Percentiles rank a stretch among this genome's conserved stretches.
Conservation (phyloP, 2,113 vertebrate genomes). For the Pristiophorus japonicus region DNA sequence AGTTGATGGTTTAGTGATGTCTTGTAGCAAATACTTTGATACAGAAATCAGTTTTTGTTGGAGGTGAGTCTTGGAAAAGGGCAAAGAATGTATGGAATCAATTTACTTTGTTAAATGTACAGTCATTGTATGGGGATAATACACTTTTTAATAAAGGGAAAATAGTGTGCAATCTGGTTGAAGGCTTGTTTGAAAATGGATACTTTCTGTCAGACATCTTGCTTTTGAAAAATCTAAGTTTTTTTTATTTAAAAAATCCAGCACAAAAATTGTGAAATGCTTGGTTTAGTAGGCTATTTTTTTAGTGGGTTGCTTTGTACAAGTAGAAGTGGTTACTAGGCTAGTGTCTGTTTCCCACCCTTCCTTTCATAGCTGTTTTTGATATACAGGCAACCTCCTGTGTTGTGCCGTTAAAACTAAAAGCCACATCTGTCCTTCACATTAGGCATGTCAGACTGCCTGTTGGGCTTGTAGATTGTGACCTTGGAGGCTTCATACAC, state of each 20-base stretch:
- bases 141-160: not conserved
- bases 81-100: not conserved
- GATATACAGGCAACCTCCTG: constrained; percentile 30
- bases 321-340: not conserved
- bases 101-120: not conserved
- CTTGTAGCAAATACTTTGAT: constrained; percentile 19
- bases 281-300: not conserved
- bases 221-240: not conserved
- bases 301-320: constrained; percentile 18
- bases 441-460: constrained; percentile 35
- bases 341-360: constrained; percentile 26
- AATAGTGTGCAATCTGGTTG: not conserved
- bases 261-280: not conserved
- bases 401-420: constrained; percentile 38
- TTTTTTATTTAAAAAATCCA: not conserved
- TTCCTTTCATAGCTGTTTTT: constrained; percentile 34
- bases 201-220: not conserved
- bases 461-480: constrained; percentile 38
- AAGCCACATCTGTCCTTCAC: constrained; percentile 16
- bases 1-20: not conserved
- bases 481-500: constrained; percentile 41
- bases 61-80: not conserved
- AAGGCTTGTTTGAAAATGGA: not conserved
- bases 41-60: not conserved
- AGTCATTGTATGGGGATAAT: not conserved